Base-by-base conservation (phyloP, 1,140 invertebrate species). In the Pseudomyrmex dendroicus region DNA sequence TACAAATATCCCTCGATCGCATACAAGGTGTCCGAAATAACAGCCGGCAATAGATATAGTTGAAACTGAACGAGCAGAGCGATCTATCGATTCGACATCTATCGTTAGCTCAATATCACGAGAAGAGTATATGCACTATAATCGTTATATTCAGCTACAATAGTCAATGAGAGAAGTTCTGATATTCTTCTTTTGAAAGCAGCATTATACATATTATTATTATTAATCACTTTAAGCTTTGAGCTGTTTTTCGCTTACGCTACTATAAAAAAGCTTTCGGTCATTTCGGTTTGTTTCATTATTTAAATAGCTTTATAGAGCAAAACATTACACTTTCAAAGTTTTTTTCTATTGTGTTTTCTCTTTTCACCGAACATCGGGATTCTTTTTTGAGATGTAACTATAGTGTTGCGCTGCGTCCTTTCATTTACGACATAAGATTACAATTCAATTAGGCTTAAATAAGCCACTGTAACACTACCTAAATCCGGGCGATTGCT, bases 261-360 rank as follows among this genome's bases (percentile, higher is more conserved):
- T 12, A 70, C 48, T 62, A 72, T 35, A 59, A 68, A n/a, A 13
- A n/a, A 5, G 44, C 44, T 72, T 70, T 35, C 48, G 61, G 64
- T 72, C 44, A 72, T n/a, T 20, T 35, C 44, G 2, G 17, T 35
- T 35, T 70, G 64, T 57, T 80, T 72, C 72, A 80, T 80, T 70
- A 72, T 59, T 78, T 70, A 80, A 80, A 50, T 22, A 20, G 44
- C 44, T 44, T 80, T 80, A 78, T 78, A 50, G 25, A 46, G 25
- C 3, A 2, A 17, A 59, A 59, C 22, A n/a, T 9, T 20, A 5
- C 35, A 35, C 0, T 72, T 80, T 70, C 20, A 17, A 80, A 72
- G 44, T 15, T 54, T 57, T 15, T 54, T 57, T 48, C 56, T 20
- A 48, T 8, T 12, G 59, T 20, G 10, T 68, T 70, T 48, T 54